phyloP scores from a whole-genome alignment of 1,140 invertebrate species.

The Cryptotermes secundus region DNA sequence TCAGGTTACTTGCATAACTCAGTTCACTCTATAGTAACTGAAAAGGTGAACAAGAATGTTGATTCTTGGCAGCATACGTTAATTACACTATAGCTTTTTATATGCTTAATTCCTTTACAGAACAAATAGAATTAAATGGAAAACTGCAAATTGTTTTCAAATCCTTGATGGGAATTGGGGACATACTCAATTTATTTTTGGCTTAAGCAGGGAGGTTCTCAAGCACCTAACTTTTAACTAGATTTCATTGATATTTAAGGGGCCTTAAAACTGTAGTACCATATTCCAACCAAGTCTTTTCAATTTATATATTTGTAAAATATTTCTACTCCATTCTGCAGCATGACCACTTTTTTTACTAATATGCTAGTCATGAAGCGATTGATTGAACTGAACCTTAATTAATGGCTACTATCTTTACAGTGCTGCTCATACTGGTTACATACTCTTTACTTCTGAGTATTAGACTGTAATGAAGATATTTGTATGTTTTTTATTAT shows the following conservation, averaged over 20 bases:
- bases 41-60: neutral
- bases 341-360: conserved; percentile 30
- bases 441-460: neutral
- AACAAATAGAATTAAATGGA: too few species aligned
- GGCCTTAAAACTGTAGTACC: conserved; percentile 26
- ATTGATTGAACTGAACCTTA: conserved; percentile 11
- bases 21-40: neutral
- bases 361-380: conserved; percentile 33
- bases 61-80: too few species aligned
- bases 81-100: too few species aligned
- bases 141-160: neutral
- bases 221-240: neutral
- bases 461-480: conserved; percentile 24
- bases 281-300: conserved; percentile 22
- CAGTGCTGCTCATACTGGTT: neutral
- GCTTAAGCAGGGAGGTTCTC: neutral
- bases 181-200: neutral
- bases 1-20: too few species aligned
- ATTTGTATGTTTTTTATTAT: conserved; percentile 18
- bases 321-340: neutral
- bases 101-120: too few species aligned
- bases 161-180: neutral
- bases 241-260: conserved; percentile 27
- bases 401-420: conserved; percentile 22
- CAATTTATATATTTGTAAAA: conserved; percentile 13